These are phyloP conservation scores for Dynastes hyllus DNA, from an alignment of 2,888 invertebrate species.

Conservation along the genomic window DNA sequence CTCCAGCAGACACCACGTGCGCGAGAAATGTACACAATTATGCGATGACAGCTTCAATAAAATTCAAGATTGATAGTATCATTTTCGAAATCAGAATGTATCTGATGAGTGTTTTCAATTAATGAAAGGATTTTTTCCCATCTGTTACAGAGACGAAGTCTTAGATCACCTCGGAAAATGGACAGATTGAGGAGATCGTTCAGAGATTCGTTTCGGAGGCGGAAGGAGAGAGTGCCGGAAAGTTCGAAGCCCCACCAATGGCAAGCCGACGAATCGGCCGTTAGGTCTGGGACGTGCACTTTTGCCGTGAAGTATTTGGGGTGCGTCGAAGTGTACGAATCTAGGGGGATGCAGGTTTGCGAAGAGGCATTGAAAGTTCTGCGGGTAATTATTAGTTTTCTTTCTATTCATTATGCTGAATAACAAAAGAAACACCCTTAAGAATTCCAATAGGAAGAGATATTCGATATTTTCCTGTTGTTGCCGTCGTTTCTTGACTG, in stretches of 20 bases:
- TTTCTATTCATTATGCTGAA: neutral
- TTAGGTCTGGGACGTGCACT: conserved; percentile 95
- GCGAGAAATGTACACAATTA: too few species aligned
- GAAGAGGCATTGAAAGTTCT: conserved; percentile 98
- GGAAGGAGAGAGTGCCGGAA: conserved; percentile 90
- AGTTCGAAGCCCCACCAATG: conserved; percentile 98
- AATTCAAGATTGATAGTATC: too few species aligned
- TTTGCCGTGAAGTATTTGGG: conserved; percentile 99
- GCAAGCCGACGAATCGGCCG: conserved; percentile 98
- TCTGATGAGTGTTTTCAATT: too few species aligned
- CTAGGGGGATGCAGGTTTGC: conserved; percentile 99
- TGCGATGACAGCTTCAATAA: too few species aligned
- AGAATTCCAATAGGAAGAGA: too few species aligned
- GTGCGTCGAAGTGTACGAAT: conserved; percentile 99
- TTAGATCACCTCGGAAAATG: conserved; percentile 86
- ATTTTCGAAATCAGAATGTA: too few species aligned
- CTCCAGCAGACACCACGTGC: too few species aligned
- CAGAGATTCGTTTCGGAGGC: conserved; percentile 93
- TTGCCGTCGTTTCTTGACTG: too few species aligned
- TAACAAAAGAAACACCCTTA: too few species aligned
- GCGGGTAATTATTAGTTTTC: conserved; percentile 79
- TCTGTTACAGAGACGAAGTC: conserved; percentile 75
- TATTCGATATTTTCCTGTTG: too few species aligned
- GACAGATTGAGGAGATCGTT: conserved; percentile 92
- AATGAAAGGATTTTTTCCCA: too few species aligned